Evolutionary conservation across 92 coral and sea anemone species (phyloP).

Genomic region (Bergia sp.): DNA sequence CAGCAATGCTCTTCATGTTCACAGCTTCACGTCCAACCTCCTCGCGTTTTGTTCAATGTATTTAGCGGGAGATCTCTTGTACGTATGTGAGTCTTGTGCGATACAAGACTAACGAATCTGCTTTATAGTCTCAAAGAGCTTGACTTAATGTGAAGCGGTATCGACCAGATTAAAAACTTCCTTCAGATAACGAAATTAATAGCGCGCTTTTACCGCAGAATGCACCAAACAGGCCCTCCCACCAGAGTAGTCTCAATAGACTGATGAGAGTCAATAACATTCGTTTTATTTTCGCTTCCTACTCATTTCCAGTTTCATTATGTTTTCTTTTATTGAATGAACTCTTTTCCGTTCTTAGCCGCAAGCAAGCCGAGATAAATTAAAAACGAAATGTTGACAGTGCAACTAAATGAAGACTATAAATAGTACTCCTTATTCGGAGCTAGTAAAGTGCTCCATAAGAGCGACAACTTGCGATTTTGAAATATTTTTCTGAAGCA

Average conservation of each 20-base stretch:
- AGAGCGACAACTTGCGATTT: neutral
- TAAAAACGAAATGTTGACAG: neutral
- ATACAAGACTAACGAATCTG: neutral
- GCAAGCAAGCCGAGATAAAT: neutral
- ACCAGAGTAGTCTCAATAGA: neutral
- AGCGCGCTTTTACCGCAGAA: neutral
- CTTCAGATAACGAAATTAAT: neutral
- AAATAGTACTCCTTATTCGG: neutral
- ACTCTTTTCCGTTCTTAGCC: neutral
- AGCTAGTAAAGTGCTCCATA: neutral
- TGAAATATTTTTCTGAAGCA: neutral
- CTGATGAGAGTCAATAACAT: neutral
- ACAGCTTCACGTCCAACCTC: neutral
- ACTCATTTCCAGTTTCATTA: neutral
- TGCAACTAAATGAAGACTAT: neutral
- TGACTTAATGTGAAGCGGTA: neutral
- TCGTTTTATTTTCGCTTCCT: neutral
- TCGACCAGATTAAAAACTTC: neutral
- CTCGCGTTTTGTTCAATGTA: neutral
- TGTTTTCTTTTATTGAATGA: neutral
- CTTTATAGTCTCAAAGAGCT: neutral
- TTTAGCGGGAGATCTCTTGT: neutral
- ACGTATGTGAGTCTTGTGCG: neutral
- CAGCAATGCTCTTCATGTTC: neutral
- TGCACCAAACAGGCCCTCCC: neutral